Percentiles rank a stretch among this genome's conserved stretches.
Conservation (phyloP, 2,888 invertebrate genomes). For the Tenthredo livida region DNA sequence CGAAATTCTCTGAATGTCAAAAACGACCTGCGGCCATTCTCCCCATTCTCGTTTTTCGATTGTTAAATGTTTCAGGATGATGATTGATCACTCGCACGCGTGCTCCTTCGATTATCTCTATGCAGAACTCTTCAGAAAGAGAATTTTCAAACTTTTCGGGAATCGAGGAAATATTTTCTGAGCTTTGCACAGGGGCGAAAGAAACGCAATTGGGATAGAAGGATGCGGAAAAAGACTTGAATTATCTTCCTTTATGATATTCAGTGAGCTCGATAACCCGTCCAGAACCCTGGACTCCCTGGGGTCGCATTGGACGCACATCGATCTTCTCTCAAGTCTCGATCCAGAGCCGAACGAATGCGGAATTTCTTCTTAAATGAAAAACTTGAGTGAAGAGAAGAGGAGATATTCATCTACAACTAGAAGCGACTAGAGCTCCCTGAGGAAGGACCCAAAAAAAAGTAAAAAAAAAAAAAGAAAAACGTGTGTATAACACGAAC, state of each 20-base stretch:
- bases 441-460: background rate
- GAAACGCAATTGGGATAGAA: background rate
- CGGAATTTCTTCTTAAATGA: conserved; percentile 11
- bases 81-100: conserved; percentile 33
- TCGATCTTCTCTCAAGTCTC: conserved; percentile 30
- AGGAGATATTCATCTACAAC: background rate
- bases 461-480: background rate
- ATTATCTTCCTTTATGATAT: conserved; percentile 2
- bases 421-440: background rate
- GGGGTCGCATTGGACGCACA: conserved; percentile 38
- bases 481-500: background rate
- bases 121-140: background rate
- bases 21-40: background rate
- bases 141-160: background rate
- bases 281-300: conserved; percentile 5
- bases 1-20: background rate
- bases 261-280: conserved; percentile 20
- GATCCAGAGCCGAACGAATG: conserved; percentile 35
- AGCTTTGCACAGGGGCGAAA: background rate
- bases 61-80: background rate
- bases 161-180: background rate
- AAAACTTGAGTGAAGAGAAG: background rate
- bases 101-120: background rate
- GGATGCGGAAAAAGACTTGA: background rate
- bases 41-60: background rate